phyloP scores from a whole-genome alignment of 2,888 invertebrate genomes.

The Cataglyphis albicans region DNA sequence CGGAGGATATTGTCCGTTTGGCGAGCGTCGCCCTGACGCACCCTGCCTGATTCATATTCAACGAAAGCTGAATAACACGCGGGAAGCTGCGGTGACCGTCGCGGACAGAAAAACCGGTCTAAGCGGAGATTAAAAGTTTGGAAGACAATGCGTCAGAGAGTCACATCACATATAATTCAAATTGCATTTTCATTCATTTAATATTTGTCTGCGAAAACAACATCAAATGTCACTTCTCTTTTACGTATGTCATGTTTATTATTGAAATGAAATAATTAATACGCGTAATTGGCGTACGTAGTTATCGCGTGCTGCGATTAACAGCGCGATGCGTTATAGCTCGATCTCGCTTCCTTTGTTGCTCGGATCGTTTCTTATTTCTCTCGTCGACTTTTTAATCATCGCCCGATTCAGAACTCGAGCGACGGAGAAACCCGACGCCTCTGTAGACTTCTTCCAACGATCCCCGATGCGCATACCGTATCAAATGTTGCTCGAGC shows the following conservation, averaged over 20 bases:
- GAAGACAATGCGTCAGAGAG: conserved; percentile 31
- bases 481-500: conserved; percentile 76
- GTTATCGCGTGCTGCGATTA: not conserved
- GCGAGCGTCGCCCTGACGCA: conserved; percentile 44
- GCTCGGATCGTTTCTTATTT: conserved; percentile 6
- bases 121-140: conserved; percentile 10
- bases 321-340: not conserved
- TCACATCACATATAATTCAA: conserved; percentile 16
- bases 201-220: not conserved
- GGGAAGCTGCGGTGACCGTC: conserved; percentile 36
- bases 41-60: conserved; percentile 52
- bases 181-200: not conserved
- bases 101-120: conserved; percentile 43
- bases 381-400: conserved; percentile 40
- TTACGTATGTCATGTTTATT: not conserved
- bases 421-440: conserved; percentile 74
- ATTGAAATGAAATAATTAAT: not conserved
- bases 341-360: not conserved
- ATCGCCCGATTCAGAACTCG: conserved; percentile 48
- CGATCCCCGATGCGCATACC: conserved; percentile 76
- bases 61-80: conserved; percentile 39
- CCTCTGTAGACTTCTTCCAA: conserved; percentile 79
- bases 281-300: not conserved
- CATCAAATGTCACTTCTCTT: not conserved
- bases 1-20: conserved; percentile 22